Evolutionary conservation across 2,888 invertebrate genomes (phyloP).

Genomic region (Glaucopsyche alexis): DNA sequence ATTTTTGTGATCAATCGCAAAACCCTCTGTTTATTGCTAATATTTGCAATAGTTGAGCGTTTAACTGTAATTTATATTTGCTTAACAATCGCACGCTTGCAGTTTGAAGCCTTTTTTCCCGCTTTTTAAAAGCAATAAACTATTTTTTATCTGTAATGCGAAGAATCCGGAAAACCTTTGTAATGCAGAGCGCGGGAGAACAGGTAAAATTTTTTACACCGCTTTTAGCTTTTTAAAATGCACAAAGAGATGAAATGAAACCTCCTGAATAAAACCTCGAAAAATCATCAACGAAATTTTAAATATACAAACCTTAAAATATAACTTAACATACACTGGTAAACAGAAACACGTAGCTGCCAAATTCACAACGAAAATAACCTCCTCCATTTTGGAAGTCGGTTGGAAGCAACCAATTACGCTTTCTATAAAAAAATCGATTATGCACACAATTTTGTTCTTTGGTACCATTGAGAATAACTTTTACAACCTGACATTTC

Average conservation of each 20-base stretch:
- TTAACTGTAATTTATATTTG: constrained; percentile 24
- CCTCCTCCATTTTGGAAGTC: constrained; percentile 20
- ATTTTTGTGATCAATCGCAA: neutral
- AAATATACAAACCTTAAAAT: constrained; percentile 20
- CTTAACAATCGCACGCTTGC: constrained; percentile 1
- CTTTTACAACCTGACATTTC: constrained; percentile 35
- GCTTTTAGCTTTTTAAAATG: constrained; percentile 2
- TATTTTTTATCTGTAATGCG: constrained; percentile 10
- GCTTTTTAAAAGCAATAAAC: constrained; percentile 7
- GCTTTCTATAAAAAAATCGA: constrained; percentile 32
- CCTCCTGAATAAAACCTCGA: neutral
- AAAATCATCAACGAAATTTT: neutral
- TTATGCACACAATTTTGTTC: constrained; percentile 53
- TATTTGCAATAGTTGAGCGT: constrained; percentile 12
- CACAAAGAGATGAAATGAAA: neutral
- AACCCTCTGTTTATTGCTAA: constrained; percentile 2
- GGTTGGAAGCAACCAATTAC: constrained; percentile 25
- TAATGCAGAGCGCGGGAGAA: neutral
- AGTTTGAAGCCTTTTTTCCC: neutral
- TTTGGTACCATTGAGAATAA: constrained; percentile 57
- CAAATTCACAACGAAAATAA: constrained; percentile 23
- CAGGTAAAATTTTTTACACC: neutral
- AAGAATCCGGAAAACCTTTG: neutral
- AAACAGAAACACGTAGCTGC: constrained; percentile 23
- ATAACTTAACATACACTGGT: constrained; percentile 23